These are phyloP conservation scores for Thecophora atra DNA, from an alignment of 2,888 invertebrate species.

Conservation along the genomic window DNA sequence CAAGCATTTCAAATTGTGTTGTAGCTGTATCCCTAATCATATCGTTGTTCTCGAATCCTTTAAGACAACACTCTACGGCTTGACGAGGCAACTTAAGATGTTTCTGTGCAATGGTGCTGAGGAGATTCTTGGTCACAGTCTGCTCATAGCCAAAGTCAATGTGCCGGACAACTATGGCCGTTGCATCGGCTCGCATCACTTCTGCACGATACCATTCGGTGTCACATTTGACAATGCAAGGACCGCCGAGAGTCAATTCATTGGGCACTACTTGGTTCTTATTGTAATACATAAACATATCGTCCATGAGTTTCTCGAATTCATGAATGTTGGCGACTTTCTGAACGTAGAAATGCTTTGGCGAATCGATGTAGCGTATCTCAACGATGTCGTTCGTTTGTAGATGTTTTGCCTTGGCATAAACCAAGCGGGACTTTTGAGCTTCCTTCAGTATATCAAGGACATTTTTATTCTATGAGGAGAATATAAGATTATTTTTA, in stretches of 20 bases:
- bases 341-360: conserved; percentile 79
- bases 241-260: conserved; percentile 70
- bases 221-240: conserved; percentile 83
- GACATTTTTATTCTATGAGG: conserved; percentile 52
- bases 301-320: conserved; percentile 75
- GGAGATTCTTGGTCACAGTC: conserved; percentile 70
- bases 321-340: conserved; percentile 71
- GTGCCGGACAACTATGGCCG: conserved; percentile 79
- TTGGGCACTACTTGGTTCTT: conserved; percentile 66
- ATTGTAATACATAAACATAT: conserved; percentile 72
- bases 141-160: conserved; percentile 97
- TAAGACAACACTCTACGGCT: conserved; percentile 81
- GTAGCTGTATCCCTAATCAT: conserved; percentile 57
- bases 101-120: conserved; percentile 74
- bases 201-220: conserved; percentile 91
- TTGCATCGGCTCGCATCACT: conserved; percentile 72
- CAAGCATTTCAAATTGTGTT: conserved; percentile 74
- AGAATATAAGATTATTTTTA: background rate
- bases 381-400: conserved; percentile 59
- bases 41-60: conserved; percentile 68
- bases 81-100: conserved; percentile 76
- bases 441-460: conserved; percentile 57
- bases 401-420: conserved; percentile 56
- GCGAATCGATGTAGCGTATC: conserved; percentile 68
- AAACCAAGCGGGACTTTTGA: conserved; percentile 57